Conservation (phyloP, 1,140 invertebrate genomes). For the Drosophila bifasciata region DNA sequence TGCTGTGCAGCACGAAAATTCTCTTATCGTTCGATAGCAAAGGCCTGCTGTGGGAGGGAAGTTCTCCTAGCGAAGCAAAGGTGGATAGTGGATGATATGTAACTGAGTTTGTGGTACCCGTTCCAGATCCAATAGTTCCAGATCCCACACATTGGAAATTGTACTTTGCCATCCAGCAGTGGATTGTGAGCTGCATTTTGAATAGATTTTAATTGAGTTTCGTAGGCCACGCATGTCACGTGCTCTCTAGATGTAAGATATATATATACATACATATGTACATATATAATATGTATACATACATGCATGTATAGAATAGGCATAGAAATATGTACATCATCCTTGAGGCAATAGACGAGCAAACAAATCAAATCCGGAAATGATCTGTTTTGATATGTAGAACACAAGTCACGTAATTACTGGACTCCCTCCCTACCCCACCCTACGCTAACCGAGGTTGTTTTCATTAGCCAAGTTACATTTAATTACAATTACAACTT, state of each 20-base stretch:
- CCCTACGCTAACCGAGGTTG: constrained; percentile 7
- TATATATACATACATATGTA: neutral
- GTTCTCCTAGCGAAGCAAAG: too few species aligned
- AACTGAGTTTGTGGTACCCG: neutral
- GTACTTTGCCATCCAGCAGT: constrained; percentile 47
- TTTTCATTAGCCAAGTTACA: constrained; percentile 21
- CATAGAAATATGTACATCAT: constrained; percentile 2
- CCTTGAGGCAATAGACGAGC: constrained; percentile 18
- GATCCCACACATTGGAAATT: constrained; percentile 34
- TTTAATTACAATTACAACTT: constrained; percentile 11
- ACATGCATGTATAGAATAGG: neutral
- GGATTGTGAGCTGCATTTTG: constrained; percentile 60
- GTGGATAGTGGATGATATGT: constrained; percentile 13
- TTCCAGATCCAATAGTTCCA: neutral
- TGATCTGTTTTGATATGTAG: constrained; percentile 7
- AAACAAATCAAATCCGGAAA: constrained; percentile 35
- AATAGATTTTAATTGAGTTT: constrained; percentile 66
- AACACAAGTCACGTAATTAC: constrained; percentile 31
- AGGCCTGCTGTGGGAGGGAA: too few species aligned
- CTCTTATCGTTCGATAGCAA: too few species aligned
- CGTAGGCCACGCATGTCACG: constrained; percentile 70
- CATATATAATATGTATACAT: constrained; percentile 1
- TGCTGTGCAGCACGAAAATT: neutral
- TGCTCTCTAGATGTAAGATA: constrained; percentile 34
- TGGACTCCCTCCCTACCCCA: too few species aligned